phyloP scores from a whole-genome alignment of 2,113 vertebrate genomes.

The Callospermophilus lateralis region DNA sequence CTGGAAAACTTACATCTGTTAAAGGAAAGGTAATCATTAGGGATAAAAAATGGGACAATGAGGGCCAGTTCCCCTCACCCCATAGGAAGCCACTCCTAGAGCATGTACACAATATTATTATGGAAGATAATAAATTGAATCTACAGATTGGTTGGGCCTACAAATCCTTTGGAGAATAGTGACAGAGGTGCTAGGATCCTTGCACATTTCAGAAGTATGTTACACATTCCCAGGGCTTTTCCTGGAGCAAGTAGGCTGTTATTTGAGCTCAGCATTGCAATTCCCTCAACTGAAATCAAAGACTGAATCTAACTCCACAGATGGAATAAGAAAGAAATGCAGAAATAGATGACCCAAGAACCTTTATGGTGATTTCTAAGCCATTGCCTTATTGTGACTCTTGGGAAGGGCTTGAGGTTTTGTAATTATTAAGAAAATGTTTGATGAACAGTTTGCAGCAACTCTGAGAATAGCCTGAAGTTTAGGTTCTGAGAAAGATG shows the following conservation, averaged over 20 bases:
- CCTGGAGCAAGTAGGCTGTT: neutral
- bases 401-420: constrained; percentile 29
- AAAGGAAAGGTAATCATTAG: neutral
- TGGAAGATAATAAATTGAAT: neutral
- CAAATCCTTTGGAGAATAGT: neutral
- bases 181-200: neutral
- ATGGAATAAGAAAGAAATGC: constrained; percentile 24
- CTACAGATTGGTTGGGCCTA: neutral
- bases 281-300: constrained; percentile 27
- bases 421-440: constrained; percentile 8
- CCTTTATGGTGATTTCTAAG: constrained; percentile 6
- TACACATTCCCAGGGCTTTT: neutral
- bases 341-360: neutral
- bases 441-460: constrained; percentile 7
- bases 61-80: neutral
- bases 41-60: neutral
- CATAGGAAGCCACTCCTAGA: neutral
- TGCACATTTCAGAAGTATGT: neutral
- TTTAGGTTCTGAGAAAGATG: neutral
- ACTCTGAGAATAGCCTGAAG: neutral
- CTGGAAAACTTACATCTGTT: neutral
- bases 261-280: neutral
- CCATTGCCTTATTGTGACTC: constrained; percentile 44
- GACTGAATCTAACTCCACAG: neutral
- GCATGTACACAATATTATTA: neutral